phyloP scores from a whole-genome alignment of 2,797 vertebrate species.

The Phaenicophaeus curvirostris region DNA sequence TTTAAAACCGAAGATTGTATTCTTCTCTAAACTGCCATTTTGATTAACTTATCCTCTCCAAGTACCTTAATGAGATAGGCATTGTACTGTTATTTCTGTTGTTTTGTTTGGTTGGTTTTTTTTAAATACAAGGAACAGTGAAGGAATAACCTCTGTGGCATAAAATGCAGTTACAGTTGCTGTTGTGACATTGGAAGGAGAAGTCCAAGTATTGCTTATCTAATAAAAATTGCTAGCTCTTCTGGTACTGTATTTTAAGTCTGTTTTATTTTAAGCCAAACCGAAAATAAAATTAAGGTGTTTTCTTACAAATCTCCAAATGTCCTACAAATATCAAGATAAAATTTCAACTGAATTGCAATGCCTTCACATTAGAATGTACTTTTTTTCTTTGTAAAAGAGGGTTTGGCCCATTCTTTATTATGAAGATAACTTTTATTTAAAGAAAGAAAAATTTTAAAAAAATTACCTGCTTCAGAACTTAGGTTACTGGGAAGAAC shows the following conservation, averaged over 20 bases:
- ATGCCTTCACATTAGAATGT: neutral
- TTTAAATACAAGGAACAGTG: neutral
- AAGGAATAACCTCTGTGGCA: neutral
- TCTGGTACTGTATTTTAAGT: constrained; percentile 1
- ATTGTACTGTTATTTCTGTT: neutral
- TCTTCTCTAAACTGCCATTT: neutral
- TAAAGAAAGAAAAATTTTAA: neutral
- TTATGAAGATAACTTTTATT: constrained; percentile 36
- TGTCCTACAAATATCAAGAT: neutral
- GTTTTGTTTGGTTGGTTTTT: neutral
- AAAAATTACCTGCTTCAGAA: neutral
- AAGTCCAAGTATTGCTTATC: neutral
- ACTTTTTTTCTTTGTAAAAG: neutral
- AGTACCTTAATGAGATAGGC: neutral
- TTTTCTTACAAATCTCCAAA: neutral
- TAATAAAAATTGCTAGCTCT: neutral
- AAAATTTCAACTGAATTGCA: neutral
- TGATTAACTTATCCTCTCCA: neutral
- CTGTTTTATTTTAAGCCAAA: neutral
- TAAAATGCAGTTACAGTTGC: neutral
- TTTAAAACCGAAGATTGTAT: neutral
- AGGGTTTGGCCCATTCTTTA: neutral
- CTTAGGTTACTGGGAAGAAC: constrained; percentile 51
- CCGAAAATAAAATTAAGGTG: neutral
- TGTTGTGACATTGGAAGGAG: neutral